Evolutionary conservation across 2,797 vertebrate genomes (phyloP).

Genomic region (Tolypeutes matacus): DNA sequence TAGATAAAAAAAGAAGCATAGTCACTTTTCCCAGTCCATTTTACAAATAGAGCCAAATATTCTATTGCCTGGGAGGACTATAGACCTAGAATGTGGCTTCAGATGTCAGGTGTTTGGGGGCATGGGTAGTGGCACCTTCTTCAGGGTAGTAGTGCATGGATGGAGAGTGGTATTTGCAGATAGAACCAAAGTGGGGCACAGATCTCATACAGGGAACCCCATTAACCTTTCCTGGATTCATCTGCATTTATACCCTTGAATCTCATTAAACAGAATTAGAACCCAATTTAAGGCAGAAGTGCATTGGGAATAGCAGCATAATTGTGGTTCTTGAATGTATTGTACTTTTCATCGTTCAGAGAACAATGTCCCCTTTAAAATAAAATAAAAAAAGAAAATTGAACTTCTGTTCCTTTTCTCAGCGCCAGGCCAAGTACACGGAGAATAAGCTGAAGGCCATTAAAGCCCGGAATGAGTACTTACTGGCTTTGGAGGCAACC

Average conservation of each 20-base stretch:
- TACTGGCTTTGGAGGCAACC: conserved; percentile 97
- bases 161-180: conserved; percentile 29
- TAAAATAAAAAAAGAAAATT: not conserved
- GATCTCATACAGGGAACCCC: conserved; percentile 40
- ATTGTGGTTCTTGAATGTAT: conserved; percentile 63
- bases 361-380: not conserved
- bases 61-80: not conserved
- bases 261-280: conserved; percentile 76
- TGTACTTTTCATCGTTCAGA: conserved; percentile 38
- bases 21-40: not conserved
- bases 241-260: conserved; percentile 72
- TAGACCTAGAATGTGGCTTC: not conserved
- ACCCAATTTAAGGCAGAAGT: conserved; percentile 57
- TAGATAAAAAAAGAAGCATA: not conserved
- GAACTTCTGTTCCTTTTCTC: conserved; percentile 80
- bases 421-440: conserved; percentile 99
- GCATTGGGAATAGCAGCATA: conserved; percentile 3
- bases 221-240: conserved; percentile 58
- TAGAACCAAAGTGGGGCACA: conserved; percentile 11
- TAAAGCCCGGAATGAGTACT: conserved; percentile 98
- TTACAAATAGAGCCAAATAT: not conserved
- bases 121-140: not conserved
- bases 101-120: not conserved
- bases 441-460: conserved; percentile 98
- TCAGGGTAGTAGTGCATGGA: not conserved